Conservation (phyloP, 1,140 invertebrate genomes). For the Oryzaephilus surinamensis region DNA sequence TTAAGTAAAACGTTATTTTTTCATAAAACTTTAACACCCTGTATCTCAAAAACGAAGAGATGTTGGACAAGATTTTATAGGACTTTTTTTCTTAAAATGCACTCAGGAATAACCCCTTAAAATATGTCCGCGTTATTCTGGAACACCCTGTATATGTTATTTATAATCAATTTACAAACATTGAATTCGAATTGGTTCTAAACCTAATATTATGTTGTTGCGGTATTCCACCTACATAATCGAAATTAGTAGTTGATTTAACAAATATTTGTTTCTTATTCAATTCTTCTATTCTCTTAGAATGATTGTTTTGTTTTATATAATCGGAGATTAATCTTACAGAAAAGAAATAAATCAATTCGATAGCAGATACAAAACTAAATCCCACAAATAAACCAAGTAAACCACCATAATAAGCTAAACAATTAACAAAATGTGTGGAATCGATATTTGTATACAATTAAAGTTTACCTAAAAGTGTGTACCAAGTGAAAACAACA, state of each 20-base stretch:
- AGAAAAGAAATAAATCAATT: constrained; percentile 52
- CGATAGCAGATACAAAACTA: constrained; percentile 54
- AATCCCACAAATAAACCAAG: constrained; percentile 55
- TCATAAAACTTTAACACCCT: no score
- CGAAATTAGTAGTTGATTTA: constrained; percentile 3
- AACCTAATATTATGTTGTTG: constrained; percentile 2
- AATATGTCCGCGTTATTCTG: no score
- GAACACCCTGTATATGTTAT: no score
- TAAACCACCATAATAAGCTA: constrained; percentile 57
- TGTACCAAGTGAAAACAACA: constrained; percentile 36
- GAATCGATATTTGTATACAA: no score
- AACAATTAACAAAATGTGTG: constrained; percentile 15
- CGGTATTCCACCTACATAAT: background rate
- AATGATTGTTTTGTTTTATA: constrained; percentile 1
- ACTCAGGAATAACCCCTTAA: no score
- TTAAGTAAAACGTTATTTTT: no score
- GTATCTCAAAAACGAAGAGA: no score
- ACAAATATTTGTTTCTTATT: background rate
- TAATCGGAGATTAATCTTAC: constrained; percentile 32
- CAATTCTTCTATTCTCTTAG: constrained; percentile 1
- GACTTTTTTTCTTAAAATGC: no score
- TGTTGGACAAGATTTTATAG: no score
- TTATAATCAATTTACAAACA: no score
- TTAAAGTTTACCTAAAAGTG: constrained; percentile 33
- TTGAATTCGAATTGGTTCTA: constrained; percentile 6